Evolutionary conservation across 2,888 invertebrate genomes (phyloP), one percentile per base, ranked within the genome.

Genomic region (Allacma fusca): DNA sequence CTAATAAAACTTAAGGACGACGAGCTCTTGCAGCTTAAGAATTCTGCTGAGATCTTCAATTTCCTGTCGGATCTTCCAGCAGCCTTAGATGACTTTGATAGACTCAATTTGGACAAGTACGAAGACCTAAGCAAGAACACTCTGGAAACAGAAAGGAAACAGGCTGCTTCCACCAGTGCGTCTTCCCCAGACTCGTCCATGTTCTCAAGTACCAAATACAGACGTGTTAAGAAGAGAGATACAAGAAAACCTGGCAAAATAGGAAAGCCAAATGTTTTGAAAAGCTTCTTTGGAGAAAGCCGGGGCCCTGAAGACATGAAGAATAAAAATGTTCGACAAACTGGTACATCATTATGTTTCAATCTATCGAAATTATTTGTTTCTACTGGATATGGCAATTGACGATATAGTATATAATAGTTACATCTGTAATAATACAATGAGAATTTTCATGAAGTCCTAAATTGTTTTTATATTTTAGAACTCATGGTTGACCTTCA

Each of bases 11-110:
- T 96, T 84, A 88, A 88, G 87, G 95, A 95, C 86, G 89, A 90
- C 12, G 92, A 94, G 85, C 90, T 98, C 76, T 92, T 92, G 84
- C 91, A 91, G 82, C 89, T 96, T 83, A 96, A 97, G 85, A 97
- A 97, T 88, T 97, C 98, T 0, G 98, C 98, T 16, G 96, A 97
- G 88, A 97, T 99, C 85, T 99, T 99, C 87, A 98, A 98, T 88
- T 94, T 96, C 1, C 89, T 99, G 1, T 97, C 97, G 23, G 96
- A 97, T 86, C 94, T 98, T 85, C 98, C 98, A 59, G 95, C 96
- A 21, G 93, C 93, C 87, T 93, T 97, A 79, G 94, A 96, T 85
- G 96, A 97, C 88, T 94, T 97, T 71, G 94, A 95, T 85, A 90
- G 68, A 1, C 64, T 83, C 13, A 82, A 83, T 59, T 75, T 83